A percentile compares a stretch with the other conserved stretches of the same genome.
Conservation (phyloP, 53 echinoderm and acorn worm species). For the Apostichopus leukothele region DNA sequence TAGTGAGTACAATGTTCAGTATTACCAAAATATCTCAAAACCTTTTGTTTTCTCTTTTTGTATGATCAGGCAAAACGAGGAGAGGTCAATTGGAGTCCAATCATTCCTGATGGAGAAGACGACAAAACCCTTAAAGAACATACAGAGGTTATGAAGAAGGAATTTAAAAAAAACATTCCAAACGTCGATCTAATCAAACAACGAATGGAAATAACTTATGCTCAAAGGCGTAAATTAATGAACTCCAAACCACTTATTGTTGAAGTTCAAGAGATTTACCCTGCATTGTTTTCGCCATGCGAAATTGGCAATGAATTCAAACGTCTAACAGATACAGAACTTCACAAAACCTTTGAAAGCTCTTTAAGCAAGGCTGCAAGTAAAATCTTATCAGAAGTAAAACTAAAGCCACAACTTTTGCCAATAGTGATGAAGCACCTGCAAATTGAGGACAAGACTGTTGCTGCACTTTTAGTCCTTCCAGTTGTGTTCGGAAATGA, state of each 20-base stretch:
- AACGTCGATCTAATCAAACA: conserved; percentile 24
- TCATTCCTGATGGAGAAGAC: conserved; percentile 18
- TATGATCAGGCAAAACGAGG: not conserved
- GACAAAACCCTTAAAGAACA: not conserved
- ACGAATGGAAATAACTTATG: conserved; percentile 41
- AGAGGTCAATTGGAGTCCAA: conserved; percentile 3
- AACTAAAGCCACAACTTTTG: too few species aligned
- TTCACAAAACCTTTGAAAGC: too few species aligned
- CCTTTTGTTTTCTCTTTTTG: not conserved
- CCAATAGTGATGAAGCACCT: too few species aligned
- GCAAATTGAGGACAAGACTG: too few species aligned
- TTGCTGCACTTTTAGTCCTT: too few species aligned
- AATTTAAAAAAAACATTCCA: not conserved
- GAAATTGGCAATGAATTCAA: too few species aligned
- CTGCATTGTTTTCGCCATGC: conserved; percentile 16
- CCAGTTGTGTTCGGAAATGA: too few species aligned
- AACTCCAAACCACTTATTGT: conserved; percentile 20
- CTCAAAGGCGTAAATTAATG: conserved; percentile 26
- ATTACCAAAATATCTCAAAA: too few species aligned
- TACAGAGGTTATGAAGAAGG: not conserved
- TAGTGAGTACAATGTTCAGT: too few species aligned
- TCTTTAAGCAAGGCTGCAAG: too few species aligned
- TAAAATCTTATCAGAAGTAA: too few species aligned
- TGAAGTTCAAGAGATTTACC: conserved; percentile 14
- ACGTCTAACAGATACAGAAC: too few species aligned